phyloP scores from a whole-genome alignment of 2,888 invertebrate genomes.

The Heliconius erato region DNA sequence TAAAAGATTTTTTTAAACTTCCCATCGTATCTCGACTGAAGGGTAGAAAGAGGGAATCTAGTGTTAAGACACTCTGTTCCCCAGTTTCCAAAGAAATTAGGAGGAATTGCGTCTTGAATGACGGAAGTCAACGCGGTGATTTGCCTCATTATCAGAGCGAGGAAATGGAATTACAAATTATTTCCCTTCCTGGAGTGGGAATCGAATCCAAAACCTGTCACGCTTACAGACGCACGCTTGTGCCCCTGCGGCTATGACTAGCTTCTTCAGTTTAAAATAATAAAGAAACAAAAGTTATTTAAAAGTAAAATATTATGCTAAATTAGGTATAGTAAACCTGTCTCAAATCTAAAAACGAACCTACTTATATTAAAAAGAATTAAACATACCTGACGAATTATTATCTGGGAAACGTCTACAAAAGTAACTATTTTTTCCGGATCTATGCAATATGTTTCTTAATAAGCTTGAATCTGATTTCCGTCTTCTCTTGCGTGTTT shows the following conservation, averaged over 20 bases:
- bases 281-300: too few relatives aligned
- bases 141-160: not conserved
- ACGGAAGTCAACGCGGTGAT: not conserved
- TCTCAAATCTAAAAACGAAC: too few relatives aligned
- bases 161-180: not conserved
- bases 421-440: constrained; percentile 63
- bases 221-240: too few relatives aligned
- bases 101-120: not conserved
- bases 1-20: not conserved
- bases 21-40: not conserved
- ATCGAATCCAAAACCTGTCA: not conserved
- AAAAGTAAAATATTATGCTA: too few relatives aligned
- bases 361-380: too few relatives aligned
- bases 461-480: constrained; percentile 75
- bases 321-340: too few relatives aligned
- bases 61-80: not conserved
- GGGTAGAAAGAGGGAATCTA: not conserved
- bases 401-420: constrained; percentile 62
- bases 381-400: constrained; percentile 63
- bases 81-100: not conserved
- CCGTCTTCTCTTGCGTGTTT: constrained; percentile 72
- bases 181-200: not conserved
- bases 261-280: too few relatives aligned
- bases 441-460: constrained; percentile 70
- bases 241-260: too few relatives aligned